Evolutionary conservation across 2,113 vertebrate genomes (phyloP).

Genomic region (Pedetes capensis): DNA sequence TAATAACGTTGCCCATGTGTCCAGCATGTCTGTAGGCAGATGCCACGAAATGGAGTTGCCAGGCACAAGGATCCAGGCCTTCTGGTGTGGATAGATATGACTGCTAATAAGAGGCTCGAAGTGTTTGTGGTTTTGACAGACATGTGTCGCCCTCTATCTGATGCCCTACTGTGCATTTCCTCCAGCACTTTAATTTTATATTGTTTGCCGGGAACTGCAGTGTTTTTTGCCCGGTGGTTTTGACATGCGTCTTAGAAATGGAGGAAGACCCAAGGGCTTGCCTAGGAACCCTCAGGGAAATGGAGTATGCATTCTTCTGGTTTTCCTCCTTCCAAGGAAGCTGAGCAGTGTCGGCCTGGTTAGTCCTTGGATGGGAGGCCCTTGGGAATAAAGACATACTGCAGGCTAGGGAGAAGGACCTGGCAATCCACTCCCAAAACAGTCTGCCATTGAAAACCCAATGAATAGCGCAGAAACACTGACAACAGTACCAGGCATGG

Average conservation of each 20-base stretch:
- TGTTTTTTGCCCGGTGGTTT: neutral
- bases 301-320: neutral
- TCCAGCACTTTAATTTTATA: neutral
- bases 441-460: too few species aligned
- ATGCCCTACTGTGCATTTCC: neutral
- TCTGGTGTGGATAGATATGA: neutral
- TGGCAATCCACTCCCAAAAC: too few species aligned
- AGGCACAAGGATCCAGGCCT: rapidly evolving
- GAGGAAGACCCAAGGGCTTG: neutral
- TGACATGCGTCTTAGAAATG: neutral
- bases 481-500: too few species aligned
- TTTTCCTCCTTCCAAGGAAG: neutral
- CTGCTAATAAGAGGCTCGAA: rapidly evolving
- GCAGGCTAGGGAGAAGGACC: too few species aligned
- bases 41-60: neutral
- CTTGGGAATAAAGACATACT: too few species aligned
- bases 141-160: too few species aligned
- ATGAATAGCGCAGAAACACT: too few species aligned
- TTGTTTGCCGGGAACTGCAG: neutral
- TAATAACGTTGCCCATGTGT: rapidly evolving
- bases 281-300: rapidly evolving
- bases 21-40: neutral
- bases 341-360: too few species aligned
- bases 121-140: too few species aligned
- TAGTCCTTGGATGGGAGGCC: too few species aligned